Percentiles rank a stretch among this genome's conserved stretches.
These are phyloP conservation scores for Cactoblastis cactorum DNA, from an alignment of 2,888 invertebrate species.

Conservation along the genomic window DNA sequence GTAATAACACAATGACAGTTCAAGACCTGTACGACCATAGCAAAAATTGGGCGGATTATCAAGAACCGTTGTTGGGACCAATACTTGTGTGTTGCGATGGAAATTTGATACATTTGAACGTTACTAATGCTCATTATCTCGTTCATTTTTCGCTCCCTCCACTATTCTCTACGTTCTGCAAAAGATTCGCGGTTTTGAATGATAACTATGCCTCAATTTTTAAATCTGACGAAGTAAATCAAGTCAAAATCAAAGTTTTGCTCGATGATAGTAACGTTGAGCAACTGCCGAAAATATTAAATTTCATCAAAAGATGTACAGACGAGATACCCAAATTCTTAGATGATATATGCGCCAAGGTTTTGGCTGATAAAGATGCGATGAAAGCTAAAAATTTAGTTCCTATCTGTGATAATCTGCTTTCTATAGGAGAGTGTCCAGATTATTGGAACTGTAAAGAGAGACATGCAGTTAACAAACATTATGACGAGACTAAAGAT, in stretches of 20 bases:
- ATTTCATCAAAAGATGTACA: constrained; percentile 76
- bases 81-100: constrained; percentile 85
- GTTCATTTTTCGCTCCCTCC: constrained; percentile 86
- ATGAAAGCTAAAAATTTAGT: constrained; percentile 56
- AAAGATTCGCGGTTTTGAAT: constrained; percentile 83
- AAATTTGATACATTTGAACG: constrained; percentile 79
- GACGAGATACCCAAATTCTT: constrained; percentile 51
- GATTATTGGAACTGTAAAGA: constrained; percentile 75
- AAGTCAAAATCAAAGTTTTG: constrained; percentile 72
- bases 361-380: constrained; percentile 58
- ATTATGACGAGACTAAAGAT: constrained; percentile 71
- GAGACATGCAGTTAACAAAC: constrained; percentile 80
- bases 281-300: constrained; percentile 80
- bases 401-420: constrained; percentile 80
- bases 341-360: constrained; percentile 43
- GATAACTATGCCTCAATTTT: constrained; percentile 78
- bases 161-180: constrained; percentile 83
- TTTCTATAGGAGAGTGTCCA: constrained; percentile 83
- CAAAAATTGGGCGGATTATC: constrained; percentile 53
- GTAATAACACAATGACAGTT: constrained; percentile 55
- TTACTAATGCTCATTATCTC: constrained; percentile 82
- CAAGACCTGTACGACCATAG: constrained; percentile 58
- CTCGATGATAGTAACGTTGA: constrained; percentile 79
- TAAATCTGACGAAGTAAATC: constrained; percentile 29
- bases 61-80: constrained; percentile 60